phyloP scores from a whole-genome alignment of 1,140 invertebrate genomes.

The Plutomurus gul region DNA sequence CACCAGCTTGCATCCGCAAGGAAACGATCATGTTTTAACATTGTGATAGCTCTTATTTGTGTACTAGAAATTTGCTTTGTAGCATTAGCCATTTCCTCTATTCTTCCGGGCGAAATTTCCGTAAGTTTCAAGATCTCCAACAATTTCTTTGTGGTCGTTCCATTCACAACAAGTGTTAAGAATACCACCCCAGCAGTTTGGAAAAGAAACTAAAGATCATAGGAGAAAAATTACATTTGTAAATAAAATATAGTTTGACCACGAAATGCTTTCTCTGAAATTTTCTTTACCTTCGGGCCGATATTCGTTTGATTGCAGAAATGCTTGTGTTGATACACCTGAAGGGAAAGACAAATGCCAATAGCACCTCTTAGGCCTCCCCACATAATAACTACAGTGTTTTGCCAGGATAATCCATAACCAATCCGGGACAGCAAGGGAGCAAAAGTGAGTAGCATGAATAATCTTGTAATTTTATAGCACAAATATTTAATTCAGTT shows the following conservation, averaged over 20 bases:
- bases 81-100: constrained; percentile 59
- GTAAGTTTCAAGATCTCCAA: constrained; percentile 59
- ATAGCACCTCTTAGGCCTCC: constrained; percentile 58
- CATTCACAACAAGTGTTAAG: constrained; percentile 60
- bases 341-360: constrained; percentile 59
- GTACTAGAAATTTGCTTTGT: constrained; percentile 54
- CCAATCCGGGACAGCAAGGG: constrained; percentile 59
- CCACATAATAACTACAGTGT: constrained; percentile 39
- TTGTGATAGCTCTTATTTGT: constrained; percentile 33
- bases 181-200: constrained; percentile 60
- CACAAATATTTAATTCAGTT: neutral
- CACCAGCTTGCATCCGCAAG: constrained; percentile 51
- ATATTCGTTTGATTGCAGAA: constrained; percentile 54
- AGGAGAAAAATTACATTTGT: neutral
- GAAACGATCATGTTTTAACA: constrained; percentile 47
- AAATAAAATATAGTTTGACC: neutral
- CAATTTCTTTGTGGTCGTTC: constrained; percentile 57
- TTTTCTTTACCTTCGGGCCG: constrained; percentile 47
- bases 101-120: constrained; percentile 57
- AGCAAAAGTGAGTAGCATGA: constrained; percentile 57
- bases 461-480: constrained; percentile 44
- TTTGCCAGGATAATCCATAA: constrained; percentile 60
- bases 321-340: constrained; percentile 56
- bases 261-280: neutral
- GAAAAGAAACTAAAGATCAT: constrained; percentile 57